Evolutionary conservation across 2,797 vertebrate genomes (phyloP), one percentile per base, ranked within the genome.

Genomic region (Hoplostethus atlanticus): DNA sequence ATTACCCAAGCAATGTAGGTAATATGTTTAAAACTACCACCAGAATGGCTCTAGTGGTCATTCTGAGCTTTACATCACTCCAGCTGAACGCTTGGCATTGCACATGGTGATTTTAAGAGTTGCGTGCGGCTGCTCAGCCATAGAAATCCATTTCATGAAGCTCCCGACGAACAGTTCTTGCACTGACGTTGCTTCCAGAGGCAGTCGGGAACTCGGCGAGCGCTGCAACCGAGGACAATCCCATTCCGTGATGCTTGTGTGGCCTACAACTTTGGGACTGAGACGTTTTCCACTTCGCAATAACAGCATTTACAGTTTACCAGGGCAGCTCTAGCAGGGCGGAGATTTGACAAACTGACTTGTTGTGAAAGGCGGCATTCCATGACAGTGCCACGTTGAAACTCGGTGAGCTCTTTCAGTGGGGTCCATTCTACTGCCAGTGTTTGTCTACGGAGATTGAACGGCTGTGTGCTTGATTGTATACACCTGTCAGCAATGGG

Each of bases 211-310:
- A 36, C 34, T 36, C 34, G 7, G 34, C 4, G 34, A 36, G 34
- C 4, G 34, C 7, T 36, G 34, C 34, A 6, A 36, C 34, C 5
- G 7, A 36, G 34, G 5, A 36, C 34, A 8, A 2, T 36, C 34
- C 7, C 2, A 8, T 36, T 64, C 67, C 63, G 66, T 82, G 64
- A 73, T 21, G 74, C 64, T 72, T 64, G 72, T 67, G 63, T 62
- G 65, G 47, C 55, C 56, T 9, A 34, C 12, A 31, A 3, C 59
- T 59, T 63, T 72, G 50, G 54, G 76, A 71, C 60, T 76, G 77
- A 84, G 70, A 55, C 73, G 57, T 80, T 85, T 85, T 84, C 51
- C 64, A 60, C 73, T 73, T 81, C 70, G 71, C 71, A 79, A 60
- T 63, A 81, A 74, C 65, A 65, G 38, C 40, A 47, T 62, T 47